A percentile compares a stretch with the other conserved stretches of the same genome.
Conservation (phyloP, 2,113 vertebrate species). For the Synchiropus splendidus region DNA sequence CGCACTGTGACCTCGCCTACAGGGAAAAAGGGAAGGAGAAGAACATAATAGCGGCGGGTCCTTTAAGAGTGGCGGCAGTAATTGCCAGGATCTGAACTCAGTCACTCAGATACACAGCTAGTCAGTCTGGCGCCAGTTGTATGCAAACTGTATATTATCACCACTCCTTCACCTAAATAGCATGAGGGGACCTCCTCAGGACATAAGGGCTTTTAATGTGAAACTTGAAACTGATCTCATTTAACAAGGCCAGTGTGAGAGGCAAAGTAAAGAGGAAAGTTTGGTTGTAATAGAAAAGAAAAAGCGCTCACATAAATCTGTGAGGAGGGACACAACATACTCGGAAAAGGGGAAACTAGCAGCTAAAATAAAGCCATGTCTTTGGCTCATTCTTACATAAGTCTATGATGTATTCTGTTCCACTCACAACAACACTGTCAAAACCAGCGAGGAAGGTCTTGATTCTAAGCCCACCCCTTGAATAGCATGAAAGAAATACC, state of each 20-base stretch:
- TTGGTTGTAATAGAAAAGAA: constrained; percentile 48
- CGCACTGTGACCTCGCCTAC: constrained; percentile 57
- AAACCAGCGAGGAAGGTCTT: constrained; percentile 32
- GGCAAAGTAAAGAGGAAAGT: constrained; percentile 58
- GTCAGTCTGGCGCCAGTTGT: constrained; percentile 93
- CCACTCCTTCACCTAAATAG: constrained; percentile 89
- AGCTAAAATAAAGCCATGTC: too few relatives aligned
- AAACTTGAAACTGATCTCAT: constrained; percentile 85
- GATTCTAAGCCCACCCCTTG: constrained; percentile 43
- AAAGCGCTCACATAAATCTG: too few relatives aligned
- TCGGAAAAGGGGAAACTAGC: too few relatives aligned
- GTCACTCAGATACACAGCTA: constrained; percentile 84
- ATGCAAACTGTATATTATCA: constrained; percentile 95
- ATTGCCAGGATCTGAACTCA: constrained; percentile 85
- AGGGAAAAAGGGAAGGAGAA: constrained; percentile 48
- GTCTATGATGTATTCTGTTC: neutral
- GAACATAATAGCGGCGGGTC: constrained; percentile 66
- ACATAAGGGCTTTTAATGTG: constrained; percentile 75
- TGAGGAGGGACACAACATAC: too few relatives aligned
- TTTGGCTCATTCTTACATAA: neutral
- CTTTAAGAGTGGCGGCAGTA: constrained; percentile 89
- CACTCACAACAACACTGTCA: constrained; percentile 18
- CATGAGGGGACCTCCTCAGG: constrained; percentile 73
- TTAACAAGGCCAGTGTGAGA: constrained; percentile 72
- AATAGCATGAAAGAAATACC: constrained; percentile 66